phyloP scores from a whole-genome alignment of 1,140 invertebrate genomes.

The roundworm (Caenorhabditis elegans) region DNA sequence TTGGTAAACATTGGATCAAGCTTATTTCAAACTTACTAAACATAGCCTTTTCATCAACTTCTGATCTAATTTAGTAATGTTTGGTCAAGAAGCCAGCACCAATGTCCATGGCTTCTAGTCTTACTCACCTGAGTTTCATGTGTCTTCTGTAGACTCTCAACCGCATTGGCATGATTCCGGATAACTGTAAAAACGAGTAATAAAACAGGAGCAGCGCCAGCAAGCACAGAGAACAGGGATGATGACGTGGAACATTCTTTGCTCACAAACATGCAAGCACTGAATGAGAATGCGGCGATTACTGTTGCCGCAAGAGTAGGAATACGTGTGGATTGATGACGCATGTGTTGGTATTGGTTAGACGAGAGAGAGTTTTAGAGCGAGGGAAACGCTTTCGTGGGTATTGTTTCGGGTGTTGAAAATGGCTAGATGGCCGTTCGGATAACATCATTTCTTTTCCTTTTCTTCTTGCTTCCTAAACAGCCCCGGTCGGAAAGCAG shows the following conservation, averaged over 20 bases:
- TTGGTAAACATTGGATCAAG: no score
- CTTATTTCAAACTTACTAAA: no score
- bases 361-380: neutral
- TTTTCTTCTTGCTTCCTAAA: neutral
- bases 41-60: no score
- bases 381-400: neutral
- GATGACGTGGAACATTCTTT: neutral
- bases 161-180: conserved; percentile 10
- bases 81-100: no score
- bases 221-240: neutral
- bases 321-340: conserved; percentile 15
- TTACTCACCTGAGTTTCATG: conserved; percentile 33
- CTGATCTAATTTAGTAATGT: no score
- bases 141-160: conserved; percentile 6
- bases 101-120: no score
- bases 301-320: conserved; percentile 7
- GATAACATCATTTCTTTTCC: neutral
- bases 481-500: neutral
- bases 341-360: neutral
- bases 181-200: conserved; percentile 37
- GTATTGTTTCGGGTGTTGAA: conserved; percentile 17
- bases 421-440: conserved; percentile 19
- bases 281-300: conserved; percentile 17
- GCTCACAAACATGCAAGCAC: conserved; percentile 1
- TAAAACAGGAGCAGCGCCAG: neutral